phyloP scores from a whole-genome alignment of 1,140 invertebrate genomes.

The Thaumetopoea pityocampa region DNA sequence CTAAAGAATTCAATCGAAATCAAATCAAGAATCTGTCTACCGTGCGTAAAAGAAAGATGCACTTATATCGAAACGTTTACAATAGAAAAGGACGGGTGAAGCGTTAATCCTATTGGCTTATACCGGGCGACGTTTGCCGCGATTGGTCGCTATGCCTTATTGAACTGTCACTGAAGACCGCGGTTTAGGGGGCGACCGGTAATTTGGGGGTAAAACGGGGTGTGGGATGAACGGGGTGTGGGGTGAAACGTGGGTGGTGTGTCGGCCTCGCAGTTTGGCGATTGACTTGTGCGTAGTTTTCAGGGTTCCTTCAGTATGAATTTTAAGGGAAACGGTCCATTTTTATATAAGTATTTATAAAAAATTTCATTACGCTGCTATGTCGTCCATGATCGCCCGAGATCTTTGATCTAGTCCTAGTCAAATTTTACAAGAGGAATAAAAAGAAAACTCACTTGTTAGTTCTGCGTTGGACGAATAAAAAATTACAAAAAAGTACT shows the following conservation, averaged over 20 bases:
- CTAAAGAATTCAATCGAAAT: conserved; percentile 71
- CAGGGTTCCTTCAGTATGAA: conserved; percentile 44
- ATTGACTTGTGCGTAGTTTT: conserved; percentile 73
- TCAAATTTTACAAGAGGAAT: too few species aligned
- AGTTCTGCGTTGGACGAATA: too few species aligned
- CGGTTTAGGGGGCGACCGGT: conserved; percentile 66
- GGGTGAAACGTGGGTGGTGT: conserved; percentile 27
- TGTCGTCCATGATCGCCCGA: too few species aligned
- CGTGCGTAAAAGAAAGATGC: conserved; percentile 41
- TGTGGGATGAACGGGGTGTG: conserved; percentile 31
- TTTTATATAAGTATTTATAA: too few species aligned
- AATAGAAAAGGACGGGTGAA: conserved; percentile 37
- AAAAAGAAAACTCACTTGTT: too few species aligned
- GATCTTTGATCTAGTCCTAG: too few species aligned
- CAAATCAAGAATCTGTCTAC: conserved; percentile 66
- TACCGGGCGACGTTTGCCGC: conserved; percentile 71
- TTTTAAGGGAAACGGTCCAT: conserved; percentile 7
- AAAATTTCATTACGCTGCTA: too few species aligned
- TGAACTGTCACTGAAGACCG: conserved; percentile 73
- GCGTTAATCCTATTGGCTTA: conserved; percentile 75
- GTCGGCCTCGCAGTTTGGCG: conserved; percentile 49
- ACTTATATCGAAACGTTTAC: conserved; percentile 12
- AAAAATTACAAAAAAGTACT: too few species aligned
- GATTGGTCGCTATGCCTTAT: conserved; percentile 72
- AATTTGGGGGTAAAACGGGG: conserved; percentile 68